Percentiles rank a stretch among this genome's conserved stretches.
Evolutionary conservation across 2,113 vertebrate genomes (phyloP).

Genomic region (Holacanthus passer): DNA sequence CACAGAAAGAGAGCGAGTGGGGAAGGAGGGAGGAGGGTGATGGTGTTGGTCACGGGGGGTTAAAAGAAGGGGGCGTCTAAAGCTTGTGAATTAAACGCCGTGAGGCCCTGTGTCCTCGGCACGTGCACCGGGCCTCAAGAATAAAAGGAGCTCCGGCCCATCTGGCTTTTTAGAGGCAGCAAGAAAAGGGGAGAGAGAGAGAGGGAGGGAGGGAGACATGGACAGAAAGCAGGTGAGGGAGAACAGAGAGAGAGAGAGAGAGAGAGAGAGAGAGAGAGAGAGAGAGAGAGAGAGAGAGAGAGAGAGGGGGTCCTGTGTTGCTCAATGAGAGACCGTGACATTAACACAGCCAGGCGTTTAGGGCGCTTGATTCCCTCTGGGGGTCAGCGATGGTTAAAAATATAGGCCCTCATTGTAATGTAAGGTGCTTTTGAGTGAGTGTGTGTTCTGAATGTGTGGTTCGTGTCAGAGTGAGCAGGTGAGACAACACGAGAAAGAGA

Average conservation of each 20-base stretch:
- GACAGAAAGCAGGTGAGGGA: constrained; percentile 18
- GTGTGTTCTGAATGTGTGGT: constrained; percentile 16
- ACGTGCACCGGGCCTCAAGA: constrained; percentile 79
- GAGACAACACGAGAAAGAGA: neutral
- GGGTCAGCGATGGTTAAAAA: neutral
- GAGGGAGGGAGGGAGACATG: constrained; percentile 5
- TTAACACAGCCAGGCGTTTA: constrained; percentile 40
- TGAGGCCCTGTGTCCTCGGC: constrained; percentile 82
- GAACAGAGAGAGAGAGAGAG: neutral
- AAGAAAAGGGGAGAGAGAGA: constrained; percentile 22
- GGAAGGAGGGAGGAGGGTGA: constrained; percentile 15
- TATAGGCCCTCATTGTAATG: constrained; percentile 10
- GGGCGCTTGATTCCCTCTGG: constrained; percentile 30
- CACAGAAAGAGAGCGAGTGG: constrained; percentile 47
- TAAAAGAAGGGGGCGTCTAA: constrained; percentile 73
- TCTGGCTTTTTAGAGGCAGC: constrained; percentile 75
- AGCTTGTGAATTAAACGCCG: constrained; percentile 81
- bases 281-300: neutral
- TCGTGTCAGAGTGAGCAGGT: neutral
- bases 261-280: constrained; percentile 6
- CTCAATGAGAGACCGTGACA: constrained; percentile 20
- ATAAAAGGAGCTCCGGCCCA: constrained; percentile 78
- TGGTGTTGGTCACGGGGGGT: constrained; percentile 66
- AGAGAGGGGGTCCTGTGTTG: neutral
- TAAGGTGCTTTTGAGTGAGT: constrained; percentile 3